A percentile compares a stretch with the other conserved stretches of the same genome.
These are phyloP conservation scores for Falco naumanni DNA, from an alignment of 2,797 vertebrate genomes.

Conservation along the genomic window DNA sequence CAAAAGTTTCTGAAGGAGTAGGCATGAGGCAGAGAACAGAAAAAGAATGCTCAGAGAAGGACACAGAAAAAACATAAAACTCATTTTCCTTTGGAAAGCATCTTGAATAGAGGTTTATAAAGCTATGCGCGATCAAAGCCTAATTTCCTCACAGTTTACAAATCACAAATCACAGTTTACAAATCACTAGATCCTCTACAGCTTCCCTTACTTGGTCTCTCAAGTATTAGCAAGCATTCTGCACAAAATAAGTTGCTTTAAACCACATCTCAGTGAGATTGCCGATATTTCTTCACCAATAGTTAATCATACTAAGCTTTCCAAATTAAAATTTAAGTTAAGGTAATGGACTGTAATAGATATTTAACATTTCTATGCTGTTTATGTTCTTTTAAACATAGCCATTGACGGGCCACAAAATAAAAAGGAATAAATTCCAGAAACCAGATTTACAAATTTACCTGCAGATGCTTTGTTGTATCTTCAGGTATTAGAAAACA, in stretches of 20 bases:
- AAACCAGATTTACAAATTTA: neutral
- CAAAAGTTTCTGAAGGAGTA: neutral
- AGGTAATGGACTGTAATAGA: neutral
- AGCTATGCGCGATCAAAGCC: neutral
- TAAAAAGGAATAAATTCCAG: neutral
- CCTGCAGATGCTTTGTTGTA: neutral
- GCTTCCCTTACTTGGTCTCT: neutral
- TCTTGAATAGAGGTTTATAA: neutral
- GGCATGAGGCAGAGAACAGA: neutral
- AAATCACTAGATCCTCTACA: neutral
- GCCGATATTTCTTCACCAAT: neutral
- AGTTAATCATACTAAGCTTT: neutral
- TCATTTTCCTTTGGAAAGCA: neutral
- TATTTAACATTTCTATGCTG: neutral
- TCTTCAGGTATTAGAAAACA: neutral
- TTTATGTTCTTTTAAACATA: neutral
- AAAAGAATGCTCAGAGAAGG: neutral
- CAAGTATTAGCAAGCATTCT: neutral
- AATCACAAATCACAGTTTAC: neutral
- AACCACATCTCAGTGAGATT: neutral
- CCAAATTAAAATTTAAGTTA: neutral
- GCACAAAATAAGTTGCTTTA: neutral
- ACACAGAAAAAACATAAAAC: neutral
- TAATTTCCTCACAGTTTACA: neutral
- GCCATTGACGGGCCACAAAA: neutral